Base-by-base conservation (phyloP, 2,888 invertebrate species). In the Scaptomyza caliginosa region DNA sequence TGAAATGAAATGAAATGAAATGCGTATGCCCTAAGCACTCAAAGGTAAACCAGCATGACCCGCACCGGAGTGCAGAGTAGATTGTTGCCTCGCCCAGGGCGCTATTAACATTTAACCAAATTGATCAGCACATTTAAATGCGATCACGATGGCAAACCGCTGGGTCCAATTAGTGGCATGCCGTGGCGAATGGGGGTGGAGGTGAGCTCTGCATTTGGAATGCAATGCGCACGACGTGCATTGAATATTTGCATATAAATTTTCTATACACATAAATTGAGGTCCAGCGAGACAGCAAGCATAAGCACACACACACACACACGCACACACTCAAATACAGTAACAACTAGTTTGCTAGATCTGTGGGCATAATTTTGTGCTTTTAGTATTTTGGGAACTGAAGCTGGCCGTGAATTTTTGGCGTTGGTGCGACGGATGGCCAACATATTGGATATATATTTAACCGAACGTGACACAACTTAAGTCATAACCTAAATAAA, bases 401-500 rank as follows among this genome's bases (percentile, higher is more conserved):
- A 23, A 50, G 48, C 23, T 71, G 83, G 54, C 70, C 77, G 67
- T 70, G 80, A 80, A 77, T 77, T 71, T 70, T 68, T 58, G 51
- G 65, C 58, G 63, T 62, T 67, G 67, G 50, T 65, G 55, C 71
- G 50, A 45, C 66, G 65, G 79, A 74, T 80, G 80, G 68, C 70
- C 68, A 77, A 77, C 81, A 76, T 73, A 85, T 83, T 85, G 82
- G 80, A 80, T 82, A 83, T 83, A 83, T 82, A 85, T 83, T 82
- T 51, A 67, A 58, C 67, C 75, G 83, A 70, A 83, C 83, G 83
- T 83, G 83, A 83, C 83, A 77, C 85, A 83, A 85, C 83, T 83
- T 83, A 85, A 83, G 83, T 85, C 83, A 83, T 83, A 83, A 83
- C 85, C 83, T 83, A 85, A 85, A 83, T 83, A 83, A 83, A 83